phyloP scores from a whole-genome alignment of 2,113 vertebrate genomes.

The Zosterops borbonicus region DNA sequence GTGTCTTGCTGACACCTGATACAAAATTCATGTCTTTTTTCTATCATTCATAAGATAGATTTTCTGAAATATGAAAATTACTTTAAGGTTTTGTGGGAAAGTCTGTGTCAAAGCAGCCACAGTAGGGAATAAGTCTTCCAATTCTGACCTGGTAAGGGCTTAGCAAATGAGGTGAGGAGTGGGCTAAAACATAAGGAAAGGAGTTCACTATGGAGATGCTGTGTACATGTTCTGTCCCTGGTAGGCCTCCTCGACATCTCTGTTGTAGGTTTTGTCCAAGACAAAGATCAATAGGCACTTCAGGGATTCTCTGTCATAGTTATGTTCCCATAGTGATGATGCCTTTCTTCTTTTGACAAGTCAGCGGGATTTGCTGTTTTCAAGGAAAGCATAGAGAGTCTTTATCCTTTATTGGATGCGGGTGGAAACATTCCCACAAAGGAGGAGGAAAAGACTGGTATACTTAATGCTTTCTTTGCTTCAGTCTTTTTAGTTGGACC shows the following conservation, averaged over 20 bases:
- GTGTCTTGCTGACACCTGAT: background rate
- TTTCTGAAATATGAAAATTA: slow-evolving; percentile 13
- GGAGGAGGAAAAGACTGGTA: background rate
- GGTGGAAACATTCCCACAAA: background rate
- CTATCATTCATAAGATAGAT: background rate
- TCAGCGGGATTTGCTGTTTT: background rate
- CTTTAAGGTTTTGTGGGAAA: background rate
- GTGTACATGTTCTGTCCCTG: background rate
- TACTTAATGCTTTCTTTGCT: background rate
- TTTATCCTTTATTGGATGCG: background rate
- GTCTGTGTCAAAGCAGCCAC: background rate
- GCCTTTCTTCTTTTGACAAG: background rate
- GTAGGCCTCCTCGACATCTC: background rate
- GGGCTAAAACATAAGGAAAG: background rate
- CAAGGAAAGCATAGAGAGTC: background rate
- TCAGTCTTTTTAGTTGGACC: background rate
- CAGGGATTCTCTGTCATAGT: background rate
- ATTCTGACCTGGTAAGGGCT: background rate
- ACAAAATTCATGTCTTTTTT: background rate
- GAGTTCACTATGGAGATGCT: background rate
- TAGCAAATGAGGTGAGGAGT: background rate
- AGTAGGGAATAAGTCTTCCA: background rate
- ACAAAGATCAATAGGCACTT: background rate
- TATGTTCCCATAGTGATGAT: background rate
- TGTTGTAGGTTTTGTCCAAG: background rate